Evolutionary conservation across 1,140 invertebrate species (phyloP), one percentile per base, ranked within the genome.

Genomic region (Drosophila auraria): DNA sequence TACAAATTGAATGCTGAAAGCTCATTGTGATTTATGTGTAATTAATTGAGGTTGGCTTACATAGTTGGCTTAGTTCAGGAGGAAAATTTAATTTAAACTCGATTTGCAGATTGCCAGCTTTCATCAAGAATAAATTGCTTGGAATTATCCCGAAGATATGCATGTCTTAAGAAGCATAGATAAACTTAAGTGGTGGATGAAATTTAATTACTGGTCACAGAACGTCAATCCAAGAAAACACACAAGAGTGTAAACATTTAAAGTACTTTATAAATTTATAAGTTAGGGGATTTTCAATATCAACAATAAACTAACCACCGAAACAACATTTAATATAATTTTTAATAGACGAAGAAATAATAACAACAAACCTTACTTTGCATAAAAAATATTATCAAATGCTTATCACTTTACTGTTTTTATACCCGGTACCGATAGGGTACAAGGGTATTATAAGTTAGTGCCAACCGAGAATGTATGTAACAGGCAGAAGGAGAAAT

Each of bases 21-120:
- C 38, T 17, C 3, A 20, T 36, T 51, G n/a, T 73, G 30, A 73
- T 73, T 60, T 30, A 73, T 73, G 38, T n/a, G 5, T 42, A 15
- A 33, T 15, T 59, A 50, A 64, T 64, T 27, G 27, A 23, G 5
- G 7, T 0, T 4, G 47, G 36, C 9, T 61, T 27, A 20, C n/a
- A 42, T 11, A 63, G 27, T 59, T 60, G 23, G 33, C 11, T 49
- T n/a, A 17, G 8, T 15, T 33, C 0, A 3, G 5, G n/a, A 42
- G 17, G 5, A 51, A 51, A 68, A 69, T 15, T 14, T 3, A 49
- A 51, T 33, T 68, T 33, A 23, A 68, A 1, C 7, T 7, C 11
- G 7, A 40, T 14, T 66, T 30, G 12, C 9, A 64, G 23, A 14
- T 30, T 8, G 5, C 14, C 8, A 12, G 49, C 8, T 63, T 27